Base-by-base conservation (phyloP, 1,140 invertebrate genomes). In the Scaptomyza montana region DNA sequence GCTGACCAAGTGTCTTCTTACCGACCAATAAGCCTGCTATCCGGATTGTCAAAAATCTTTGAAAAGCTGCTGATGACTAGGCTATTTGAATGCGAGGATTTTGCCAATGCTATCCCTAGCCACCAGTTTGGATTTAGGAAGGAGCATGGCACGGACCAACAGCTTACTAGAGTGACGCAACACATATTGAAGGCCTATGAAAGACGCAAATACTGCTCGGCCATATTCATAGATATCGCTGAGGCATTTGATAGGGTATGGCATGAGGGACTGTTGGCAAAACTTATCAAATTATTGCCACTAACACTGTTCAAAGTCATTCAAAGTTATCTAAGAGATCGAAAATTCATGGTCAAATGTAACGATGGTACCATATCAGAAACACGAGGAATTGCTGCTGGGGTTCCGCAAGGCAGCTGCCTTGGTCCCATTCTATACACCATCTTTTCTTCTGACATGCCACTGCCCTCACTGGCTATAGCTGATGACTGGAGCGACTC, bases 91-190 rank as follows among this genome's bases (percentile, higher is more conserved):
- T 2, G 10, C 0, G 5, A 21, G 0, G 57, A 62, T 0, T 73
- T 67, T 2, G 36, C 21, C 0, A n/a, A n/a, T 0, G 65, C 59
- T 1, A 6, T 69, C 3, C 65, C 71, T 2, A 13, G 3, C 2
- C 71, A 74, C 8, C 71, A 68, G 30, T 73, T 73, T 25, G 70
- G 70, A 0, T 73, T 61, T 1, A 54, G 70, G 6, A 30, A 9
- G 13, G 7, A 62, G 0, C 62, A 71, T 9, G 53, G 60, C 2
- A 65, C 53, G 0, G 54, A 64, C 0, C 60, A 71, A 5, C 70
- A 74, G 5, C 33, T 74, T 1, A 12, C 36, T 1, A 6, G 68
- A 2, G 60, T 65, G 0, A 54, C 59, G 0, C 64, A 74, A 7
- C 49, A 36, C 2, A 74, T 74, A 0, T 9, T 68, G 0, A 10